Base-by-base conservation (phyloP, 1,140 invertebrate species). In the Neodiprion virginianus region DNA sequence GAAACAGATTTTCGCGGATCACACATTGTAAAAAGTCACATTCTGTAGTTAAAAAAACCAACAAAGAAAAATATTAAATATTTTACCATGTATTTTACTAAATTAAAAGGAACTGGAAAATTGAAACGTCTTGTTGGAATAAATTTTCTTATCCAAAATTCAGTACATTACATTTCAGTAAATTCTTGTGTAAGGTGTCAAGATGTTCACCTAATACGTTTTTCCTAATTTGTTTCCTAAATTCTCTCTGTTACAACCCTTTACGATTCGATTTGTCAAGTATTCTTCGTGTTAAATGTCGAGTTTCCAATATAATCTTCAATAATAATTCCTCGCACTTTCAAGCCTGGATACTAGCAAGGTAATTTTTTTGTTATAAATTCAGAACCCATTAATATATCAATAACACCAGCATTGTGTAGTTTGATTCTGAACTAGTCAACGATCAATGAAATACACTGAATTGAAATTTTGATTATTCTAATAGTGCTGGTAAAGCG, bases 81-180 rank as follows among this genome's bases (percentile, higher is more conserved):
- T 86, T 83, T 86, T 84, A 84, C 80, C 79, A 80, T 86, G 80
- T 85, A 85, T 83, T 82, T 83, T 80, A 79, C 69, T 78, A 81
- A 82, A 86, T 83, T 84, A 84, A 84, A 83, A 83, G n/a, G 81
- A 80, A 79, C 73, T 79, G 74, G 66, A 78, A 85, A 83, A 79
- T 82, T 73, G 75, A 80, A 79, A 72, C 53, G 81, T 80, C 77
- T 80, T 76, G 75, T 78, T 81, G 78, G 74, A 75, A 82, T 79
- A 61, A 72, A 73, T 80, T 84, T 75, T 81, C 81, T 77, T 72
- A 79, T 77, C 69, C 72, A 78, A 67, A 79, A 76, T 67, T 75
- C 71, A 74, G 49, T 74, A 50, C 66, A 75, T 71, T 40, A 40
- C 1, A 40, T 5, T 40, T 40, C 28, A 40, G 28, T 40, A 40